A percentile compares a stretch with the other conserved stretches of the same genome.
These are phyloP conservation scores for Rhynchotus rufescens DNA, from an alignment of 2,797 vertebrate genomes.

Conservation along the genomic window DNA sequence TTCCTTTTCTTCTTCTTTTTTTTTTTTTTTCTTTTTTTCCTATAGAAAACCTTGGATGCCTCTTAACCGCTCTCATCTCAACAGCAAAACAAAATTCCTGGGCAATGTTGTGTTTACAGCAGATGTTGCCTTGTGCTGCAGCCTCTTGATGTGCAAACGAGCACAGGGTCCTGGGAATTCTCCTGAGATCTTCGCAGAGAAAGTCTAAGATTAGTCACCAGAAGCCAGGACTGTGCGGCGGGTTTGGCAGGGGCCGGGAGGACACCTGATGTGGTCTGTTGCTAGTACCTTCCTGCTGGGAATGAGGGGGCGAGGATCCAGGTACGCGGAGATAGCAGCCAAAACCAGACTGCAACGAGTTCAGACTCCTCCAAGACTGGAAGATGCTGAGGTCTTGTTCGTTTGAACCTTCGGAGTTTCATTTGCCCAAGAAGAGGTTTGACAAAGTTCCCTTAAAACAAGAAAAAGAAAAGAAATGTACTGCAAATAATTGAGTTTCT, in stretches of 20 bases:
- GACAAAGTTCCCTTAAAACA: conserved; percentile 26
- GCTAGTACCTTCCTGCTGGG: neutral
- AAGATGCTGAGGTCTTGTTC: conserved; percentile 17
- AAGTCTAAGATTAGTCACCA: neutral
- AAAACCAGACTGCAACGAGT: neutral
- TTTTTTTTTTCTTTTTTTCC: neutral
- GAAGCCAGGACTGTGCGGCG: neutral
- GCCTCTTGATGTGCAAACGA: neutral
- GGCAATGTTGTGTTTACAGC: conserved; percentile 10
- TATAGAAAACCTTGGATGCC: conserved; percentile 27
- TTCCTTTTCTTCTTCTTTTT: no score
- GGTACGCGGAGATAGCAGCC: neutral
- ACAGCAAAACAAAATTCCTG: neutral
- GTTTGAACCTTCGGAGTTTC: conserved; percentile 16
- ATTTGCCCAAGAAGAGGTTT: neutral
- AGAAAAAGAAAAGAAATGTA: neutral
- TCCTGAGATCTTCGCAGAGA: neutral
- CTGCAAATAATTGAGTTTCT: conserved; percentile 59
- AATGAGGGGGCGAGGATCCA: neutral
- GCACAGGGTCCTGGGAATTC: conserved; percentile 3
- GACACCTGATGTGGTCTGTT: neutral
- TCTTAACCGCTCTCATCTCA: neutral
- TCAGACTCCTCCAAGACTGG: neutral
- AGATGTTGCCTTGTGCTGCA: conserved; percentile 22
- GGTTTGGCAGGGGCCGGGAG: neutral